Conservation (phyloP, 2,113 vertebrate genomes). For the Anhinga anhinga region DNA sequence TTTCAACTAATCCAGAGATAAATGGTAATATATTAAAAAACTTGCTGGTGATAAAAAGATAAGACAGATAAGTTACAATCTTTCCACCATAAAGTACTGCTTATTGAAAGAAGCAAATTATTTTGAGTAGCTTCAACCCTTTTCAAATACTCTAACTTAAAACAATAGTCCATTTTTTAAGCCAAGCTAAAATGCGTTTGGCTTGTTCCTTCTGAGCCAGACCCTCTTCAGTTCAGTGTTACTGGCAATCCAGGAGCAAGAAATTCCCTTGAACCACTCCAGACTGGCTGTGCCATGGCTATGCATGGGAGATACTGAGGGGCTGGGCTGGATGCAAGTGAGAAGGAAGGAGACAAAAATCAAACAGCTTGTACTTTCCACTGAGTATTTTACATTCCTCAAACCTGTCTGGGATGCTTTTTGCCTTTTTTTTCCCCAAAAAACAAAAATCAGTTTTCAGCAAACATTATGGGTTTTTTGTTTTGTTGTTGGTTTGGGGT, state of each 20-base stretch:
- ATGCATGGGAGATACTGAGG: not conserved
- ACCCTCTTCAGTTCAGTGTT: not conserved
- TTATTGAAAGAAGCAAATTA: constrained; percentile 8
- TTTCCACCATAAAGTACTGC: not conserved
- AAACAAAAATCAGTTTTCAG: not conserved
- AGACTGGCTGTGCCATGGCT: not conserved
- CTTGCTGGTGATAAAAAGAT: not conserved
- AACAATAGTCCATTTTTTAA: not conserved
- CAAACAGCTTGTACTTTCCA: not conserved
- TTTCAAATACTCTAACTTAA: not conserved
- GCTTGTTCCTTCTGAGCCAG: not conserved
- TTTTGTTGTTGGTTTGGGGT: not conserved
- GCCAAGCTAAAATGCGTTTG: not conserved
- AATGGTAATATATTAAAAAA: not conserved
- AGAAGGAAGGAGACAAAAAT: not conserved
- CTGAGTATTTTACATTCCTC: not conserved
- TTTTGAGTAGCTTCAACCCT: not conserved
- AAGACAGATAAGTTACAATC: not conserved
- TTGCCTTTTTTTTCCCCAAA: not conserved
- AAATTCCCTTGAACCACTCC: not conserved
- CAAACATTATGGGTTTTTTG: not conserved
- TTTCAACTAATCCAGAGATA: constrained; percentile 26
- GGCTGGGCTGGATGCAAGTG: not conserved
- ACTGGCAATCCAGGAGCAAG: not conserved
- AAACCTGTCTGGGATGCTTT: not conserved